A percentile compares a stretch with the other conserved stretches of the same genome.
Evolutionary conservation across 2,888 invertebrate species (phyloP).

Genomic region (Eupithecia subumbrata): DNA sequence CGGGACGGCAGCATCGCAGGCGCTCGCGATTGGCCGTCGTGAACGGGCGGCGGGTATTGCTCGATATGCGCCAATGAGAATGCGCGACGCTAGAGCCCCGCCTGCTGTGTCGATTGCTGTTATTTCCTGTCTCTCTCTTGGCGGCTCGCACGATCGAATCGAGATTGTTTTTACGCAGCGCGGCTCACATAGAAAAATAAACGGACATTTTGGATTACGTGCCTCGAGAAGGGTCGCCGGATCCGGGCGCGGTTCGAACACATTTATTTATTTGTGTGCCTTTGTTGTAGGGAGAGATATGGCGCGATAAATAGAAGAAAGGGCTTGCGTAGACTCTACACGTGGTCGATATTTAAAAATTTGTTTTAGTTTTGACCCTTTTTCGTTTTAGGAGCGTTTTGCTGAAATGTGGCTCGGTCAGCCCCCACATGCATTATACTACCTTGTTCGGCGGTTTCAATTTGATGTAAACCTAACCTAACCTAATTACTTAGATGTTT

Average conservation of each 20-base stretch:
- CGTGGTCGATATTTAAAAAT: conserved; percentile 46
- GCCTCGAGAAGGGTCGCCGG: conserved; percentile 74
- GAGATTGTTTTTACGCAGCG: conserved; percentile 71
- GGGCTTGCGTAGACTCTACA: conserved; percentile 64
- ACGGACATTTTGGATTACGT: conserved; percentile 83
- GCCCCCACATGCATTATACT: background rate
- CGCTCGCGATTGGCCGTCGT: conserved; percentile 61
- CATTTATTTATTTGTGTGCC: conserved; percentile 76
- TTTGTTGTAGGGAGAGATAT: conserved; percentile 75
- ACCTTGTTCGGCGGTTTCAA: background rate
- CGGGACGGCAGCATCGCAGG: conserved; percentile 64
- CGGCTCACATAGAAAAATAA: conserved; percentile 79
- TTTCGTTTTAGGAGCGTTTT: background rate
- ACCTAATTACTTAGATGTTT: too few relatives aligned
- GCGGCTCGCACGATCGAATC: conserved; percentile 66
- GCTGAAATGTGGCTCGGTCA: background rate
- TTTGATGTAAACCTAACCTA: too few relatives aligned
- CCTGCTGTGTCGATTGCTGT: conserved; percentile 58
- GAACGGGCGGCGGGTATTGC: conserved; percentile 73
- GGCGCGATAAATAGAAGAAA: conserved; percentile 75
- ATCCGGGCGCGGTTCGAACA: conserved; percentile 69
- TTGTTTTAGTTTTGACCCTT: conserved; percentile 56
- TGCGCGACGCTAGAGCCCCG: conserved; percentile 67
- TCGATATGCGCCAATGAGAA: conserved; percentile 64
- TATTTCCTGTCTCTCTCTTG: conserved; percentile 65